These are phyloP conservation scores for Anthonomus grandis DNA, from an alignment of 1,140 invertebrate species.

Conservation along the genomic window DNA sequence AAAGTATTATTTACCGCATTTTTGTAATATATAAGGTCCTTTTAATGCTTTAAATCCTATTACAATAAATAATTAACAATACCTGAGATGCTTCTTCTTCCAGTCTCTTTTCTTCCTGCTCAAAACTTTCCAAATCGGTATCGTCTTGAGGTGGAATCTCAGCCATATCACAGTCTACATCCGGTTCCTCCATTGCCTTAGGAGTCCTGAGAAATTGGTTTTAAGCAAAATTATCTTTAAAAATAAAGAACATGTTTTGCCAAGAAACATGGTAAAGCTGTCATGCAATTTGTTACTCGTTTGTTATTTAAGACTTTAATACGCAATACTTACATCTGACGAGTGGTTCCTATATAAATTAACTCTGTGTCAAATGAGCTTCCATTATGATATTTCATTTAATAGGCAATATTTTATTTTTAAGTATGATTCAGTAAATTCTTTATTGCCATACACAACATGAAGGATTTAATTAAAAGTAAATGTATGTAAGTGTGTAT, in stretches of 20 bases:
- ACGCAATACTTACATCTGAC: too few relatives aligned
- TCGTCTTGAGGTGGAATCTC: conserved; percentile 37
- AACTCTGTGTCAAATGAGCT: too few relatives aligned
- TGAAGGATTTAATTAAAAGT: too few relatives aligned
- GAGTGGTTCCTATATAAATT: too few relatives aligned
- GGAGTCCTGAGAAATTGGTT: conserved; percentile 23
- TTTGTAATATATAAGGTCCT: too few relatives aligned
- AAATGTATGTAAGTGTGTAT: conserved; percentile 6
- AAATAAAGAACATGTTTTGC: conserved; percentile 3
- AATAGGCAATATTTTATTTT: background rate
- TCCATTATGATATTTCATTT: too few relatives aligned
- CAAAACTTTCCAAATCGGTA: conserved; percentile 51
- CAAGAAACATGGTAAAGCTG: background rate
- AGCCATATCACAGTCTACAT: conserved; percentile 46
- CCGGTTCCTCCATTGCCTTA: conserved; percentile 31
- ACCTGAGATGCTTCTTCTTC: conserved; percentile 50
- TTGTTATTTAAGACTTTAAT: too few relatives aligned
- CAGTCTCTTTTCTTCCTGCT: conserved; percentile 51
- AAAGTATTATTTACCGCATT: background rate
- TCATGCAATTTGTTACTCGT: background rate
- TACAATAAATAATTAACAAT: conserved; percentile 12
- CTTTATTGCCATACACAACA: background rate
- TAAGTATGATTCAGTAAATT: background rate
- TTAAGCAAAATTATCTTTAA: background rate
- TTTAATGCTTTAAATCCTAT: background rate